A percentile compares a stretch with the other conserved stretches of the same genome.
Evolutionary conservation across 2,797 vertebrate species (phyloP).

Genomic region (Semotilus atromaculatus): DNA sequence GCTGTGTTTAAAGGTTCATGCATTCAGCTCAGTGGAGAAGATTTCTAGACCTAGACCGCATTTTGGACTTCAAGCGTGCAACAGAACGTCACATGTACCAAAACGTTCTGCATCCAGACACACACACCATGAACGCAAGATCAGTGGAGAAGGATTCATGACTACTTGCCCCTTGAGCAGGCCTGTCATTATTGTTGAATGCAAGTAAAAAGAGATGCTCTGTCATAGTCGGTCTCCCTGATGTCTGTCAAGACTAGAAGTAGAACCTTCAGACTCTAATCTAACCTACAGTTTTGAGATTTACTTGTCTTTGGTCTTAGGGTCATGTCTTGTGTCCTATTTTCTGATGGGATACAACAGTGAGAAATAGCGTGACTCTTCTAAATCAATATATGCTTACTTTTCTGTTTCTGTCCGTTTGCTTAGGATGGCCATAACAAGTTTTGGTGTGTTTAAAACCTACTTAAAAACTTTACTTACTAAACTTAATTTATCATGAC

Average conservation of each 20-base stretch:
- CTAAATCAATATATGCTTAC: background rate
- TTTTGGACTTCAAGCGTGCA: background rate
- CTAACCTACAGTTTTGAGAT: constrained; percentile 14
- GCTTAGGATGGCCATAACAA: background rate
- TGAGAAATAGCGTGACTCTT: background rate
- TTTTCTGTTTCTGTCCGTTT: background rate
- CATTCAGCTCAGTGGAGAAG: background rate
- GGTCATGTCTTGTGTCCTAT: background rate
- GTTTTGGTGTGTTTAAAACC: background rate
- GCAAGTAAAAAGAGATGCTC: constrained; percentile 23
- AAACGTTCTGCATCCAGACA: constrained; percentile 2
- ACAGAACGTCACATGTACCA: background rate
- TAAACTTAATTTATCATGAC: background rate
- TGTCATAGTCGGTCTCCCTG: constrained; percentile 16
- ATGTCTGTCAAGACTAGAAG: constrained; percentile 29
- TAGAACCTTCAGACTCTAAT: constrained; percentile 3
- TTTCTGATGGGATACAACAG: background rate
- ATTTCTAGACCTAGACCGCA: constrained; percentile 16
- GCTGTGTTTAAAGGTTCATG: constrained; percentile 23
- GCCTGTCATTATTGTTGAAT: constrained; percentile 36
- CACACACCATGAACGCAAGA: constrained; percentile 18
- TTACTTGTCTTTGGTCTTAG: constrained; percentile 20
- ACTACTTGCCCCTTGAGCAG: constrained; percentile 8
- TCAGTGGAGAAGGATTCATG: constrained; percentile 21
- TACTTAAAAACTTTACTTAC: background rate